A percentile compares a stretch with the other conserved stretches of the same genome.
phyloP scores from a whole-genome alignment of 2,888 invertebrate species.

The Dorcus hopei region DNA sequence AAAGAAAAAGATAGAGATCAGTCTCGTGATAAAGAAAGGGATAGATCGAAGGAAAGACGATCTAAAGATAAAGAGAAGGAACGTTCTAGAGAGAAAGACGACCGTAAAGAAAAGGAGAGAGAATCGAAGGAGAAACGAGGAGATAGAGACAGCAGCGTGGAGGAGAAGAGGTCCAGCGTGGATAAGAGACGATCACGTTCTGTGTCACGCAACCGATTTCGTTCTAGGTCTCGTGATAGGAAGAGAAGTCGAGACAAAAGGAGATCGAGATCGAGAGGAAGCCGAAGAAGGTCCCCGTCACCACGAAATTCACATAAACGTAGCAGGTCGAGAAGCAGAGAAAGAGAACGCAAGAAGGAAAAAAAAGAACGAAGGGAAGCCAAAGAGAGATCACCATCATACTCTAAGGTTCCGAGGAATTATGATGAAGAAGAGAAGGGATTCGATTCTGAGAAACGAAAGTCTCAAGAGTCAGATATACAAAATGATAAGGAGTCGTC shows the following conservation, averaged over 20 bases:
- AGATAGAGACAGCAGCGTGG: conserved; percentile 41
- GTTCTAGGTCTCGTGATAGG: conserved; percentile 48
- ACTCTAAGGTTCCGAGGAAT: conserved; percentile 47
- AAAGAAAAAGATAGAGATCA: conserved; percentile 47
- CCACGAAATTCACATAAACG: conserved; percentile 44
- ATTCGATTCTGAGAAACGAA: conserved; percentile 43
- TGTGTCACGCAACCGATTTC: conserved; percentile 58
- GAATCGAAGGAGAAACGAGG: conserved; percentile 42
- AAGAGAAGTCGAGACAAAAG: conserved; percentile 46
- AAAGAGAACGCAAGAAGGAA: conserved; percentile 34
- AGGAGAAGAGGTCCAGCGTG: conserved; percentile 42
- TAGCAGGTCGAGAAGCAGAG: conserved; percentile 13
- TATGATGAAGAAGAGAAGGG: conserved; percentile 56
- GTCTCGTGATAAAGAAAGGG: conserved; percentile 42
- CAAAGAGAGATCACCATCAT: conserved; percentile 38
- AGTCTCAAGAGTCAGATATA: conserved; percentile 33
- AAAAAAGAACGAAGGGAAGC: conserved; percentile 38
- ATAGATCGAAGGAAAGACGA: conserved; percentile 16
- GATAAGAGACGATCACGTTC: conserved; percentile 52
- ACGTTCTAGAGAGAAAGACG: conserved; percentile 42
- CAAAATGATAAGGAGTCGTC: conserved; percentile 54
- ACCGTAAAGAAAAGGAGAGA: conserved; percentile 40
- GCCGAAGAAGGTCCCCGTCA: conserved; percentile 47
- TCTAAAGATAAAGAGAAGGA: conserved; percentile 32
- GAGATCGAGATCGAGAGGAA: conserved; percentile 50